phyloP scores from a whole-genome alignment of 2,113 vertebrate genomes.

The Micromys minutus region DNA sequence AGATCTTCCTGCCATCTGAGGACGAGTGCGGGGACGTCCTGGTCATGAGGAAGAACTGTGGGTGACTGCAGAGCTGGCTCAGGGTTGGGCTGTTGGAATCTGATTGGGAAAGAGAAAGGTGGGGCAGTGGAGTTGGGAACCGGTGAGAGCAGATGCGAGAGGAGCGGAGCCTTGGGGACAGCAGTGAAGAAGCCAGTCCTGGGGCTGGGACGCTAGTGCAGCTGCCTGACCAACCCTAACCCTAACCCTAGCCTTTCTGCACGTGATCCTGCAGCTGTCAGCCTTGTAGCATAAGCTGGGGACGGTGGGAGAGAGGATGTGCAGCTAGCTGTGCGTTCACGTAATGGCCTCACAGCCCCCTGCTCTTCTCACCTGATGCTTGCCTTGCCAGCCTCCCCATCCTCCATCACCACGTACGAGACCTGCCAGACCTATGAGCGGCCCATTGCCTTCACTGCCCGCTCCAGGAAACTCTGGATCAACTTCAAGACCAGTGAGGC shows the following conservation, averaged over 20 bases:
- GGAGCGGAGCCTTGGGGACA: not conserved
- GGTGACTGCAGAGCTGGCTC: slow-evolving; percentile 77
- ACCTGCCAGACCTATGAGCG: slow-evolving; percentile 98
- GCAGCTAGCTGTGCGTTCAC: not conserved
- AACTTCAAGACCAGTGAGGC: slow-evolving; percentile 98
- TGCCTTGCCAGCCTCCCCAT: slow-evolving; percentile 91
- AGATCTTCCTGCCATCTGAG: slow-evolving; percentile 98
- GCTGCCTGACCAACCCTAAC: not conserved
- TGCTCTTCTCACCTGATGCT: slow-evolving; percentile 34
- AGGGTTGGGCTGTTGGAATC: slow-evolving; percentile 42
- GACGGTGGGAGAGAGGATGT: not conserved
- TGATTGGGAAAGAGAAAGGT: slow-evolving; percentile 2
- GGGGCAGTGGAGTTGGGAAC: not conserved
- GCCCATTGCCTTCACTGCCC: slow-evolving; percentile 97
- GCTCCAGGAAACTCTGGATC: slow-evolving; percentile 97
- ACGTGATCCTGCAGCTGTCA: not conserved
- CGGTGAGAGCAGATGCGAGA: not conserved
- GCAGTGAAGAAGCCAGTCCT: not conserved
- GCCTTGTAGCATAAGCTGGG: not conserved
- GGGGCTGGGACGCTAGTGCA: not conserved
- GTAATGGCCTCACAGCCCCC: not conserved
- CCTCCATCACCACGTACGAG: slow-evolving; percentile 98
- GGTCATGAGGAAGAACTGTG: slow-evolving; percentile 99
- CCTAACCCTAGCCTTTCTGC: not conserved
- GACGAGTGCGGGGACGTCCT: slow-evolving; percentile 98